Percentiles rank a stretch among this genome's conserved stretches.
These are phyloP conservation scores for Neoaliturus tenellus DNA, from an alignment of 2,888 invertebrate species.

Conservation along the genomic window DNA sequence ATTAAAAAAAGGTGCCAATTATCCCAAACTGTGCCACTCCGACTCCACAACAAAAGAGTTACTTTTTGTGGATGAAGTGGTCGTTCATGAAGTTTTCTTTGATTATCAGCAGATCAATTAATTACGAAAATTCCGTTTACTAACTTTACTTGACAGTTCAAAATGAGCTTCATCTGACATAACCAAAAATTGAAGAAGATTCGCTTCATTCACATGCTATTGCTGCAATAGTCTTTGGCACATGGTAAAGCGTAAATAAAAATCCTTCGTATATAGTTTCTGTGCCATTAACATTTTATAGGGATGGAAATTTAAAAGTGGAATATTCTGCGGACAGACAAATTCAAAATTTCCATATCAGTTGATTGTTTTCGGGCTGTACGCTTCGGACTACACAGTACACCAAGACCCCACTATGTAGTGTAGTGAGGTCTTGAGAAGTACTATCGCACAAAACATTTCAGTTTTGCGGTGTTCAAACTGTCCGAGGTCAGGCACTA, in stretches of 20 bases:
- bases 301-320: neutral
- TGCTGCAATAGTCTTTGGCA: neutral
- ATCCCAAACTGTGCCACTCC: conserved; percentile 19
- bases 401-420: too few species aligned
- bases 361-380: neutral
- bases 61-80: conserved; percentile 12
- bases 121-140: neutral
- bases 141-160: neutral
- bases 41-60: neutral
- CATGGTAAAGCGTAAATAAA: neutral
- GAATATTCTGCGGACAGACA: neutral
- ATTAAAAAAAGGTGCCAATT: neutral
- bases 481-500: conserved; percentile 22
- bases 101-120: conserved; percentile 11
- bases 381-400: neutral
- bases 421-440: too few species aligned
- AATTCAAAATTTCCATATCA: neutral
- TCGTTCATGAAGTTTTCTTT: conserved; percentile 14
- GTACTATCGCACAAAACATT: neutral
- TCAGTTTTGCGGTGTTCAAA: neutral
- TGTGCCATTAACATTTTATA: neutral
- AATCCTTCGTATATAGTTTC: neutral
- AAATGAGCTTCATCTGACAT: conserved; percentile 4
- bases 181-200: conserved; percentile 13
- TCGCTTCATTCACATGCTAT: neutral